A percentile compares a stretch with the other conserved stretches of the same genome.
phyloP scores from a whole-genome alignment of 1,140 invertebrate genomes.

The Hyposmocoma kahamanoa region DNA sequence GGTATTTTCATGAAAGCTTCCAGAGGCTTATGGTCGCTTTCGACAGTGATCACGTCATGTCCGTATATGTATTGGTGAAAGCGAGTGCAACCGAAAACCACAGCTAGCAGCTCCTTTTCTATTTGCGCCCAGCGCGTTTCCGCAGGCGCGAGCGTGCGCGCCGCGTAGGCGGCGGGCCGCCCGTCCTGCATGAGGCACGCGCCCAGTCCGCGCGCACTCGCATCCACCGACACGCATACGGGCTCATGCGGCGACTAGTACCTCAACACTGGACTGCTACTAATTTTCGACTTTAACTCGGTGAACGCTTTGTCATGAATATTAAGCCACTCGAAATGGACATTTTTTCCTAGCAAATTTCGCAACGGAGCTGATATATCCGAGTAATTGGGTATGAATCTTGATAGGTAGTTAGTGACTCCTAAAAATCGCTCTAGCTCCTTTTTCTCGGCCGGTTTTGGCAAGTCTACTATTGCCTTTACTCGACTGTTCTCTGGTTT shows the following conservation, averaged over 20 bases:
- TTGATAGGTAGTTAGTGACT: conserved; percentile 38
- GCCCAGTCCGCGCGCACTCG: conserved; percentile 22
- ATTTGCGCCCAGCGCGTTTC: conserved; percentile 37
- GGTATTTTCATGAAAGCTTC: conserved; percentile 49
- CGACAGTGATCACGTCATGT: conserved; percentile 21
- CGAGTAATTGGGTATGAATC: conserved; percentile 51
- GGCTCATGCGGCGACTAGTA: conserved; percentile 24
- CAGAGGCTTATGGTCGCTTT: conserved; percentile 66
- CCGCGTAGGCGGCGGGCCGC: conserved; percentile 27
- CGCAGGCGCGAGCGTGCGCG: conserved; percentile 30
- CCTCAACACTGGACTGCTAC: conserved; percentile 19
- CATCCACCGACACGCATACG: conserved; percentile 14
- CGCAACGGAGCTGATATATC: conserved; percentile 24
- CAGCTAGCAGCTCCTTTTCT: conserved; percentile 41
- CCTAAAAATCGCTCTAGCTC: conserved; percentile 49
- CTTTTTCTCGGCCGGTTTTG: conserved; percentile 34
- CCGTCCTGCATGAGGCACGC: conserved; percentile 25
- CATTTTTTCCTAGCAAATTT: conserved; percentile 33
- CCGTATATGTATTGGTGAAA: conserved; percentile 23
- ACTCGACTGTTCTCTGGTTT: not conserved
- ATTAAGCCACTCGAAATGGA: conserved; percentile 32
- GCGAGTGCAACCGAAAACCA: conserved; percentile 30
- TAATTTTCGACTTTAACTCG: conserved; percentile 35
- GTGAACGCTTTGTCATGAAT: conserved; percentile 35
- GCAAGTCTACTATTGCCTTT: conserved; percentile 7